These are phyloP conservation scores for Hydropsyche tenuis DNA, from an alignment of 1,140 invertebrate species.

Conservation along the genomic window DNA sequence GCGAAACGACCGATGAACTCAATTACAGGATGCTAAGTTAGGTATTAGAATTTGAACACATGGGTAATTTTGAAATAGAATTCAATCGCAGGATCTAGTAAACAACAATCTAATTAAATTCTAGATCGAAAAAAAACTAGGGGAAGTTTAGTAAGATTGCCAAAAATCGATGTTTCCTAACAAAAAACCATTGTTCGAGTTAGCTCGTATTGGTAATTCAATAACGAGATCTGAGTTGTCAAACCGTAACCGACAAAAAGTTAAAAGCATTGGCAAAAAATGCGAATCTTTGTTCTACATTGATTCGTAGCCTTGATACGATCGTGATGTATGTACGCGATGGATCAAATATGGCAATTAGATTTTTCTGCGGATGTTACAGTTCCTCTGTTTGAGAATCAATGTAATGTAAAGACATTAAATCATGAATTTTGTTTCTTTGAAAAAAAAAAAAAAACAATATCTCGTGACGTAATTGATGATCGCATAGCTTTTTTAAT, in stretches of 20 bases:
- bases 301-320: slow-evolving; percentile 18
- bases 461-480: too few relatives aligned
- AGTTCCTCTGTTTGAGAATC: not conserved
- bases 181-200: not conserved
- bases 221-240: not conserved
- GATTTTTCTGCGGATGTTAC: slow-evolving; percentile 2
- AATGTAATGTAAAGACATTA: too few relatives aligned
- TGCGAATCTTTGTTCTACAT: slow-evolving; percentile 25
- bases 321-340: slow-evolving; percentile 3
- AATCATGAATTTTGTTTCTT: too few relatives aligned
- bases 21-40: too few relatives aligned
- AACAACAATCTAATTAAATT: not conserved
- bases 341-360: slow-evolving; percentile 12
- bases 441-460: too few relatives aligned
- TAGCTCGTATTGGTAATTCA: not conserved
- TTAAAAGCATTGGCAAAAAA: not conserved
- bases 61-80: too few relatives aligned
- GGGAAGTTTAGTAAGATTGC: slow-evolving; percentile 10
- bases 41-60: too few relatives aligned
- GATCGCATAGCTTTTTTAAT: too few relatives aligned
- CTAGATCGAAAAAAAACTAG: not conserved
- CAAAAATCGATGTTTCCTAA: not conserved
- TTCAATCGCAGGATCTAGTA: too few relatives aligned
- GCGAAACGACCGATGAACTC: not conserved
- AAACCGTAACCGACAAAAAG: slow-evolving; percentile 12